Evolutionary conservation across 2,797 vertebrate genomes (phyloP).

Genomic region (Enteromius fasciolatus): DNA sequence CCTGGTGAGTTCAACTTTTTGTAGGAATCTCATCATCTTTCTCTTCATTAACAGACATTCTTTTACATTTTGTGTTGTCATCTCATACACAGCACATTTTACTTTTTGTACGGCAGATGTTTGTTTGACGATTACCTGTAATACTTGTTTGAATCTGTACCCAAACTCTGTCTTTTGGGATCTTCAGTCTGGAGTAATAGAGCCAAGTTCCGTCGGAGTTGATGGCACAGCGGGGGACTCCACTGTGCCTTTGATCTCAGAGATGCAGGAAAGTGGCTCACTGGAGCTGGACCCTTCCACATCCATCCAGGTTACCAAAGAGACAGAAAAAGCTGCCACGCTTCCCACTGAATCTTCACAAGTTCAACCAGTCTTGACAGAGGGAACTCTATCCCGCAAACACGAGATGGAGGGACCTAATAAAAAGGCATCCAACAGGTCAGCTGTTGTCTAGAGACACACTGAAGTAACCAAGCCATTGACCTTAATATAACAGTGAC

Average conservation of each 20-base stretch:
- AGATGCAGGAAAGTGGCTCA: constrained; percentile 73
- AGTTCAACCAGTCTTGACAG: constrained; percentile 76
- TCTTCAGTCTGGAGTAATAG: constrained; percentile 67
- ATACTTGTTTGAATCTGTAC: neutral
- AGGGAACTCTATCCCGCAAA: constrained; percentile 89
- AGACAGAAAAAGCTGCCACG: constrained; percentile 80
- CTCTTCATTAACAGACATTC: constrained; percentile 36
- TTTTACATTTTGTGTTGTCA: constrained; percentile 6
- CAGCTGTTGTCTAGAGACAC: neutral
- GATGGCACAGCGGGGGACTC: constrained; percentile 70
- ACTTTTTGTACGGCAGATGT: neutral
- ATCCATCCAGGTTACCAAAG: constrained; percentile 57
- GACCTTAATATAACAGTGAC: neutral
- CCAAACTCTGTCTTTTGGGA: neutral
- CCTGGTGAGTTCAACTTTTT: constrained; percentile 68
- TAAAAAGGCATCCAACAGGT: constrained; percentile 93
- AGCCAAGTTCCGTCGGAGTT: constrained; percentile 64
- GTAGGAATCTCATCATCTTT: constrained; percentile 25
- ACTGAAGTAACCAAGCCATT: neutral
- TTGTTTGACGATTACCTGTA: neutral
- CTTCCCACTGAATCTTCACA: constrained; percentile 75
- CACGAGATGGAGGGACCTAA: constrained; percentile 89
- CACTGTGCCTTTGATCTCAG: constrained; percentile 63
- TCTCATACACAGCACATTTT: neutral
- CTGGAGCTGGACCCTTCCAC: constrained; percentile 71